Conservation (phyloP, 2,888 invertebrate species). For the Polymixis flavicincta region DNA sequence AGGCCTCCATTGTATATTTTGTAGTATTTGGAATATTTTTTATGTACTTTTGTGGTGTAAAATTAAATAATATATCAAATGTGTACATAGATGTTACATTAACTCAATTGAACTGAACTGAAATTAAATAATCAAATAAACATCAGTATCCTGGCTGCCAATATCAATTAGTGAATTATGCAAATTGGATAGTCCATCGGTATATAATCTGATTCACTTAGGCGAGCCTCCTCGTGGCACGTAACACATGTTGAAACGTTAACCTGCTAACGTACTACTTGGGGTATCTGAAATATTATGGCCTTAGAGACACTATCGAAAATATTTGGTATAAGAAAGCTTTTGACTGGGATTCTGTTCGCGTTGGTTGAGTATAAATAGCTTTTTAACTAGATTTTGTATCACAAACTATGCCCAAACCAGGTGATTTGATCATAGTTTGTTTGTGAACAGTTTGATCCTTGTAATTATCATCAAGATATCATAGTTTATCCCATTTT, state of each 20-base stretch:
- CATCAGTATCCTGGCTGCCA: constrained; percentile 33
- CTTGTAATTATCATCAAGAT: background rate
- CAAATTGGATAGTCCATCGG: constrained; percentile 55
- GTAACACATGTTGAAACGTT: constrained; percentile 33
- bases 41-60: too few species aligned
- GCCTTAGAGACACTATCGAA: background rate
- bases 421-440: background rate
- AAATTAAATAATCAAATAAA: constrained; percentile 39
- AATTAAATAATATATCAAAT: too few species aligned
- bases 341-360: background rate
- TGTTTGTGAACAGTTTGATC: background rate
- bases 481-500: too few species aligned
- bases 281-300: constrained; percentile 12
- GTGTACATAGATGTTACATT: background rate
- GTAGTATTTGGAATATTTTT: too few species aligned
- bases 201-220: constrained; percentile 63
- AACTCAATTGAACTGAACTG: constrained; percentile 4
- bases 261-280: constrained; percentile 11
- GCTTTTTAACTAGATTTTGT: background rate
- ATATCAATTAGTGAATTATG: constrained; percentile 64
- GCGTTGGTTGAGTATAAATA: background rate
- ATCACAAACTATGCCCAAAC: background rate
- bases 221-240: constrained; percentile 32
- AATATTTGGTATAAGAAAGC: background rate
- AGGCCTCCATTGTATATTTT: too few species aligned